Evolutionary conservation across 2,113 vertebrate genomes (phyloP).

Genomic region (Syngnathus typhle): DNA sequence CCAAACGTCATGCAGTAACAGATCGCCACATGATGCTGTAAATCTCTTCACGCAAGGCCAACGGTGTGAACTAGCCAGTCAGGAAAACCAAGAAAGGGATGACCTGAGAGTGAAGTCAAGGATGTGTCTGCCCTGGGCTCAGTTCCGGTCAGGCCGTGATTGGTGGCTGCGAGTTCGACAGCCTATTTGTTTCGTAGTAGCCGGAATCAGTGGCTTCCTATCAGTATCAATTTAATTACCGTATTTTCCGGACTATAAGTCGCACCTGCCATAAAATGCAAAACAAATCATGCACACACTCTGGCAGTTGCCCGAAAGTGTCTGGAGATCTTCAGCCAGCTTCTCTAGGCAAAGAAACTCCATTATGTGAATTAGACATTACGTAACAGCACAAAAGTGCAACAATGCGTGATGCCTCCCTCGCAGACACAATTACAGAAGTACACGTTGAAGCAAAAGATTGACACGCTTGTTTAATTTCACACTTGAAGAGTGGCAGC

Average conservation of each 20-base stretch:
- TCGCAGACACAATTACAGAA: too few relatives aligned
- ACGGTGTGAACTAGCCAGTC: conserved; percentile 39
- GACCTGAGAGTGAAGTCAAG: conserved; percentile 51
- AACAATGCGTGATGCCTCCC: too few relatives aligned
- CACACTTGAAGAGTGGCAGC: background rate
- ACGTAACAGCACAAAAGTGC: too few relatives aligned
- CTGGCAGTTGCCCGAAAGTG: background rate
- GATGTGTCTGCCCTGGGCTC: conserved; percentile 33
- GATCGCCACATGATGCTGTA: conserved; percentile 60
- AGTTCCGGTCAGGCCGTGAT: conserved; percentile 23
- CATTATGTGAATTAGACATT: background rate
- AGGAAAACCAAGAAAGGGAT: conserved; percentile 14
- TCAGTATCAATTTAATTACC: background rate
- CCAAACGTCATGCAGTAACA: conserved; percentile 42
- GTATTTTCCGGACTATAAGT: too few relatives aligned
- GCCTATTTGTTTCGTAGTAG: conserved; percentile 24
- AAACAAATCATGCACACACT: too few relatives aligned
- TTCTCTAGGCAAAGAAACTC: background rate
- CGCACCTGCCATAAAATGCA: too few relatives aligned
- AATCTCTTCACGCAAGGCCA: conserved; percentile 60
- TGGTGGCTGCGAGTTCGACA: conserved; percentile 9
- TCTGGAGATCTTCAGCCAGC: background rate
- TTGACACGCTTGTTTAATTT: background rate
- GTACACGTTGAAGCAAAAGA: background rate
- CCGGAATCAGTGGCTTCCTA: conserved; percentile 35